phyloP scores from a whole-genome alignment of 2,888 invertebrate genomes.

The Girardia tigrina region DNA sequence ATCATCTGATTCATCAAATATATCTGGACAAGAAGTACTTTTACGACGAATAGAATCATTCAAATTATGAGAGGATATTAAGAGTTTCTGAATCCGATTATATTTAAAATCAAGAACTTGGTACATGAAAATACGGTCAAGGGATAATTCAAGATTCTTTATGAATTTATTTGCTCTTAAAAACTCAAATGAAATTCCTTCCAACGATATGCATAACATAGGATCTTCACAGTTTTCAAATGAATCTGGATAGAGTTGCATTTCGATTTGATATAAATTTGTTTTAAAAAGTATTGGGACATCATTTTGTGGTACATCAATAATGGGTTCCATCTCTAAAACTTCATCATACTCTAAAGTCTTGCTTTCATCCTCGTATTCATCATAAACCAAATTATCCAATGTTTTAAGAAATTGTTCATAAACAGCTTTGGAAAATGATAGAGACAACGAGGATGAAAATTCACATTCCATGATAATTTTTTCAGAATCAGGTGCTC shows the following conservation, averaged over 20 bases:
- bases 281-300: not conserved
- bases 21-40: not conserved
- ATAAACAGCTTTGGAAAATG: constrained; percentile 64
- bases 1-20: not conserved
- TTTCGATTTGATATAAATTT: not conserved
- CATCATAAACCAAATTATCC: constrained; percentile 39
- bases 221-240: not conserved
- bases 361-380: constrained; percentile 30
- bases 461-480: not conserved
- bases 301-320: not conserved
- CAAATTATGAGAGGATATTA: not conserved
- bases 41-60: not conserved
- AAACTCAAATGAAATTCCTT: not conserved
- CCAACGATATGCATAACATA: not conserved
- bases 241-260: not conserved
- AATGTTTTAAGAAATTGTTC: constrained; percentile 62
- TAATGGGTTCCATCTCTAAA: not conserved
- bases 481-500: not conserved
- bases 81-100: not conserved
- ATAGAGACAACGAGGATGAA: not conserved
- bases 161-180: not conserved
- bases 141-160: not conserved
- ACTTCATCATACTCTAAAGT: not conserved
- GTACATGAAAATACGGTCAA: not conserved
- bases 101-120: not conserved